A percentile compares a stretch with the other conserved stretches of the same genome.
Conservation (phyloP, 2,797 vertebrate genomes). For the Ciconia nigra region DNA sequence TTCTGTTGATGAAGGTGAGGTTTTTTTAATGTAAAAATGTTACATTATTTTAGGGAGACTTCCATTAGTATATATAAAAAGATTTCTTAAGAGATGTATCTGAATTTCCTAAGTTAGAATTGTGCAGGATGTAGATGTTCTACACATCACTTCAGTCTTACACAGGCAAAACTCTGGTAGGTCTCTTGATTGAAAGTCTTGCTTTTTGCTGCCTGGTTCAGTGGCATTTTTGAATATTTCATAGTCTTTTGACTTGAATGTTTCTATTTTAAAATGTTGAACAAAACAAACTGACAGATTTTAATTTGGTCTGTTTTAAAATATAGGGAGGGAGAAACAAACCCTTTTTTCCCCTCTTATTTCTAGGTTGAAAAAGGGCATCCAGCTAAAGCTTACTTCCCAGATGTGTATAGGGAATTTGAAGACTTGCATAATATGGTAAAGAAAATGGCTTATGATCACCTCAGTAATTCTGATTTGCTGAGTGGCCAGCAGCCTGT, state of each 20-base stretch:
- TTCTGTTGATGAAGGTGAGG: conserved; percentile 90
- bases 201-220: not conserved
- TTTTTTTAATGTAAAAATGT: not conserved
- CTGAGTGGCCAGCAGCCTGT: conserved; percentile 73
- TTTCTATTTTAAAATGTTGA: not conserved
- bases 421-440: conserved; percentile 88
- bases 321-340: not conserved
- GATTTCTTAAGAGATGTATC: not conserved
- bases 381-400: conserved; percentile 79
- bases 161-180: not conserved
- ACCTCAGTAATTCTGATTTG: conserved; percentile 76
- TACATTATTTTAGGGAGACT: not conserved
- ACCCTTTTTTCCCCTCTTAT: not conserved
- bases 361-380: conserved; percentile 82
- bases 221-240: not conserved
- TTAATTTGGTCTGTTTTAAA: not conserved
- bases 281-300: not conserved
- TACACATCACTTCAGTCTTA: not conserved
- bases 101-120: not conserved
- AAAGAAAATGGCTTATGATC: conserved; percentile 86
- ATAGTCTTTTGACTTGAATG: not conserved
- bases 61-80: not conserved
- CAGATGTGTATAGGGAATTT: conserved; percentile 90
- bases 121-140: not conserved
- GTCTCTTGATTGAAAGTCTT: not conserved